Evolutionary conservation across 92 coral and sea anemone genomes (phyloP).

Genomic region (Hydrozoanthus gracilis): DNA sequence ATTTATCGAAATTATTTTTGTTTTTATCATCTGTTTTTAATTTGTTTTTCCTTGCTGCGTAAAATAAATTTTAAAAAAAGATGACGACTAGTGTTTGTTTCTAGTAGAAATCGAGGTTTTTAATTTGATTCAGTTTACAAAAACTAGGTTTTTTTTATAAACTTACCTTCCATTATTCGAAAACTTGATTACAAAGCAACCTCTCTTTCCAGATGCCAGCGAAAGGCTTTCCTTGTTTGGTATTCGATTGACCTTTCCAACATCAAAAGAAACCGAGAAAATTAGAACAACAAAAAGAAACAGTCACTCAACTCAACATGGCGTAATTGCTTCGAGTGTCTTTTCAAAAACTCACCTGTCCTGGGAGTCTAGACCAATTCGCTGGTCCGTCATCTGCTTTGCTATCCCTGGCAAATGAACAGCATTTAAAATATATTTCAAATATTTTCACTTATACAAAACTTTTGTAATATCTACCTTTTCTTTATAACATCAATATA

Average conservation of each 20-base stretch:
- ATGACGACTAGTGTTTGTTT: too few relatives aligned
- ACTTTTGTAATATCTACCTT: too few relatives aligned
- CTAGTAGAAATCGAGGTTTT: background rate
- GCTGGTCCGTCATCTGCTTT: slow-evolving; percentile 65
- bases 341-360: slow-evolving; percentile 71
- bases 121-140: background rate
- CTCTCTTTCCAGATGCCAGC: slow-evolving; percentile 84
- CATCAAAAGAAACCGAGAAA: background rate
- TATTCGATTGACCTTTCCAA: slow-evolving; percentile 85
- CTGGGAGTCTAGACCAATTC: slow-evolving; percentile 93
- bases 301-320: background rate
- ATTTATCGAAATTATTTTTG: too few relatives aligned
- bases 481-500: too few relatives aligned
- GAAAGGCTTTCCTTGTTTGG: slow-evolving; percentile 88
- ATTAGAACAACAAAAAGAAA: background rate
- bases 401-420: slow-evolving; percentile 64
- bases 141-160: background rate
- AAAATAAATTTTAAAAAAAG: too few relatives aligned
- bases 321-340: background rate
- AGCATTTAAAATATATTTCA: background rate
- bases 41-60: too few relatives aligned
- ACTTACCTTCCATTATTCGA: slow-evolving; percentile 94
- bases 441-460: too few relatives aligned
- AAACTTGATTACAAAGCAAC: slow-evolving; percentile 94
- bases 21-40: too few relatives aligned